Evolutionary conservation across 2,888 invertebrate species (phyloP), one percentile per base, ranked within the genome.

Genomic region (Archips xylosteana): DNA sequence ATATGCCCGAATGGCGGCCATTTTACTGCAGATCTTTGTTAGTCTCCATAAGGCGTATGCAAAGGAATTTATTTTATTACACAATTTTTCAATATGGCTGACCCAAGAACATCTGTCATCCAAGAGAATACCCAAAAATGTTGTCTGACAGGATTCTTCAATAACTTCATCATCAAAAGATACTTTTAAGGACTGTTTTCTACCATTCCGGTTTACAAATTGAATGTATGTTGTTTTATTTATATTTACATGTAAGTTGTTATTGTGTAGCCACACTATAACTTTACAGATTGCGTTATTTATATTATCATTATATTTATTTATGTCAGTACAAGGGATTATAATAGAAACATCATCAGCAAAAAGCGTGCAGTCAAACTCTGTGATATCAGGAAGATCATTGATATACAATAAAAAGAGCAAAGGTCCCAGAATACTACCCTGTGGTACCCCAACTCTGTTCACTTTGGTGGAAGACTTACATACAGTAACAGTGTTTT

Each of bases 21-120:
- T 3, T 34, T 10, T 59, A 15, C 15, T 59, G 59, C 34, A 15
- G 12, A 3, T 34, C 13, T 34, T 59, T 34, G 59, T 2, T 2
- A 34, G 59, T 34, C 12, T 10, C 34, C 59, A 59, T 34, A 59
- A 59, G 23, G 59, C 59, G 13, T 59, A 59, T 59, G 59, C 32
- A 34, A 59, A 59, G 2, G 59, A 59, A 13, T 59, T 59, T 10
- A 59, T 12, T 59, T 59, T 59, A 34, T 12, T 59, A 15, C 59
- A 59, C 23, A 59, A 12, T 12, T 12, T 59, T 34, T 59, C 15
- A 3, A 32, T 34, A 34, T 59, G 32, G 3, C 13, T 15, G 2
- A n/a, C 10, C 59, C 59, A 59, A 32, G 59, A 59, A 12, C 59
- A 59, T 12, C 15, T 34, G 12, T 59, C 59, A 15, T 59, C 59